Evolutionary conservation across 2,888 invertebrate species (phyloP), one percentile per base, ranked within the genome.

Genomic region (Eupithecia subfuscata): DNA sequence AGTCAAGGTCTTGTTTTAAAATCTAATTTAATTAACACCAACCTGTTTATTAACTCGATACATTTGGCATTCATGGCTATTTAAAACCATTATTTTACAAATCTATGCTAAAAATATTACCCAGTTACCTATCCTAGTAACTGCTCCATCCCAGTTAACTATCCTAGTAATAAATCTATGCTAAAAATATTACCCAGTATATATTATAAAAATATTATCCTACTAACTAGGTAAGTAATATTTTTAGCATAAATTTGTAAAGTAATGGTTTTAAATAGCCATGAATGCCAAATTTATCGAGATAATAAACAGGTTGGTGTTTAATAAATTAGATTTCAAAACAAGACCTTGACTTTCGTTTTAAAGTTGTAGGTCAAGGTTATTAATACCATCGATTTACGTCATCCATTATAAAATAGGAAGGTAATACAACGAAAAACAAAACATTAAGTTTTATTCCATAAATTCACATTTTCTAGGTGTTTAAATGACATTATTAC

Each of bases 1-100:
- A 73, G 77, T 77, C 82, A 83, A 82, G 84, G 82, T 74, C 73
- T 56, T 9, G 48, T 79, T 80, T 82, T 81, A 80, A 80, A 82
- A 83, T 75, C 63, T 70, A 68, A 64, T 74, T 71, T 72, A 73
- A 74, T 73, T 56, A 72, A 63, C 70, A 72, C 37, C 71, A 78
- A 77, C 78, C 77, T 69, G 79, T 80, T 77, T 76, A 73, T 68
- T 43, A 69, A 72, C 69, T 25, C 12, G 9, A 40, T 68, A 40
- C 25, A 43, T 68, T 68, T 43, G 43, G 68, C 37, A 43, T 68
- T 43, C 68, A 68, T 43, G 68, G 68, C 40, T 43, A 68, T 68
- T 22, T 18, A 64, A 68, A 43, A 25, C 25, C 16, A 68, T 43
- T n/a, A 14, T 12, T n/a, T 43, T 16, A 63, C 40, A 18, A 67